These are phyloP conservation scores for Drosophila nasuta DNA, from an alignment of 1,140 invertebrate genomes.

Conservation along the genomic window DNA sequence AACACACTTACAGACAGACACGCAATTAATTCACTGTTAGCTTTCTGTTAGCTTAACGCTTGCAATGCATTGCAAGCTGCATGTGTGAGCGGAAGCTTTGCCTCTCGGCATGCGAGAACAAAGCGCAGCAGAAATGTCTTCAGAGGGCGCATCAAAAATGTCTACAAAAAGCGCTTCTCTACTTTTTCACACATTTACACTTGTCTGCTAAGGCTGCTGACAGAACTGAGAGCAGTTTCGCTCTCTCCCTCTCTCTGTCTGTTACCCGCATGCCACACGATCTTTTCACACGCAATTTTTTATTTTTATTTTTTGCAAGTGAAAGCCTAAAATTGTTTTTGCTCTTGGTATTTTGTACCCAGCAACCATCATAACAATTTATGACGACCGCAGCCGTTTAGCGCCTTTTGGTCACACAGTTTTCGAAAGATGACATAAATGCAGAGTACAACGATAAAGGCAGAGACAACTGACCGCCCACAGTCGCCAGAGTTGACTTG, in stretches of 20 bases:
- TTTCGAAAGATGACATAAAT: conserved; percentile 32
- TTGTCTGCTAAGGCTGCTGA: not conserved
- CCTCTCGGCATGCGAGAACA: conserved; percentile 4
- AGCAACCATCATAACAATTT: conserved; percentile 60
- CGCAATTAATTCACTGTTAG: conserved; percentile 20
- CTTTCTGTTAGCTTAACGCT: not conserved
- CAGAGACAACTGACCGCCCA: conserved; percentile 29
- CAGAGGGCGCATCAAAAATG: not conserved
- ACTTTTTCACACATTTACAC: conserved; percentile 8
- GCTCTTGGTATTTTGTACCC: conserved; percentile 26
- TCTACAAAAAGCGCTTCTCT: not conserved
- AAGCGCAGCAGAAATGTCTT: not conserved
- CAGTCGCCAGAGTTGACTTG: conserved; percentile 5
- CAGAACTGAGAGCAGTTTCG: conserved; percentile 2
- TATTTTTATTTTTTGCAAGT: conserved; percentile 54
- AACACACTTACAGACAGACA: not conserved
- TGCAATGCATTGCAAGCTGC: conserved; percentile 22
- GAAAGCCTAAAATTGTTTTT: conserved; percentile 69
- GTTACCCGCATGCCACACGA: conserved; percentile 47
- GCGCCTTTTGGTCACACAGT: conserved; percentile 51
- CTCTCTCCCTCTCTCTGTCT: conserved; percentile 24
- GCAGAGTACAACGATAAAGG: conserved; percentile 14
- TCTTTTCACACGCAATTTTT: conserved; percentile 59
- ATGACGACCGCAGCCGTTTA: conserved; percentile 66
- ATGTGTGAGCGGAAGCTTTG: conserved; percentile 8